These are phyloP conservation scores for Amyelois transitella DNA, from an alignment of 1,140 invertebrate genomes.

Conservation along the genomic window DNA sequence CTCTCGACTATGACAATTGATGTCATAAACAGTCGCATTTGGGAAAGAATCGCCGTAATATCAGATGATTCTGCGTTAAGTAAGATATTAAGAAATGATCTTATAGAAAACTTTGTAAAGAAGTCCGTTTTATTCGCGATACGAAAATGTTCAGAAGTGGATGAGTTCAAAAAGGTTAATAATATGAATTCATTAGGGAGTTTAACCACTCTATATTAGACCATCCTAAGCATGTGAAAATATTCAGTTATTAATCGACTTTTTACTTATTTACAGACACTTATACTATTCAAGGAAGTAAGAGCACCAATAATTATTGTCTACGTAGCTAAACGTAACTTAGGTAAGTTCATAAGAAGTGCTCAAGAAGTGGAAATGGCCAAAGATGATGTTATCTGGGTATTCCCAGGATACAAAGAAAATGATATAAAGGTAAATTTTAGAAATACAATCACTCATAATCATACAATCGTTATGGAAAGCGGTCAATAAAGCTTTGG, in stretches of 20 bases:
- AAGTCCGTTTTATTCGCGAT: not conserved
- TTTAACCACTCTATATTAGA: too few species aligned
- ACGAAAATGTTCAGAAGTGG: not conserved
- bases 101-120: not conserved
- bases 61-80: constrained; percentile 23
- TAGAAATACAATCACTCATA: not conserved
- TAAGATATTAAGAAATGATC: constrained; percentile 10
- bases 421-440: not conserved
- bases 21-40: not conserved
- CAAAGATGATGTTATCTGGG: not conserved
- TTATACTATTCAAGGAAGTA: not conserved
- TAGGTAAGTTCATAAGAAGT: not conserved
- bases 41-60: constrained; percentile 17
- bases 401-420: not conserved
- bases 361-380: not conserved
- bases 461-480: too few species aligned
- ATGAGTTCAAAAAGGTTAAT: not conserved
- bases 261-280: constrained; percentile 8
- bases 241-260: too few species aligned
- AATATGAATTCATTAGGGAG: too few species aligned
- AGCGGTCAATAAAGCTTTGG: too few species aligned
- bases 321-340: constrained; percentile 1
- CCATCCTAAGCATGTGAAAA: not conserved
- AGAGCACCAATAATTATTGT: constrained; percentile 9
- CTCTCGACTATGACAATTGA: not conserved